Conservation (phyloP, 2,113 vertebrate genomes). For the Lophius piscatorius region DNA sequence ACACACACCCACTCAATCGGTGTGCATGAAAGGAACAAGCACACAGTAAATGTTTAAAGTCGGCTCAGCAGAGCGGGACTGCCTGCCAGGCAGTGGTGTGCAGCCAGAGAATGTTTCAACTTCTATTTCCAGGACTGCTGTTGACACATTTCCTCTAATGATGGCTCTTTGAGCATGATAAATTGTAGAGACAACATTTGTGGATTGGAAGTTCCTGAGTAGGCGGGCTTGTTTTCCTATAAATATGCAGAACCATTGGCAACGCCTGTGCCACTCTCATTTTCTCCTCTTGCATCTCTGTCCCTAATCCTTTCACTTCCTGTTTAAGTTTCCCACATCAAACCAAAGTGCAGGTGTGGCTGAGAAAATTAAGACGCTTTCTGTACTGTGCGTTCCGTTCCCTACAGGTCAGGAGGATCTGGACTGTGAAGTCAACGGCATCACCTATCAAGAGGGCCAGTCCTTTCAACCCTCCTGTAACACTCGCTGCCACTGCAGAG, state of each 20-base stretch:
- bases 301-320: conserved; percentile 12
- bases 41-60: conserved; percentile 42
- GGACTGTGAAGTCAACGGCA: conserved; percentile 87
- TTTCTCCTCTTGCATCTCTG: not conserved
- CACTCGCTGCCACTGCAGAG: conserved; percentile 84
- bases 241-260: conserved; percentile 26
- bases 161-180: conserved; percentile 33
- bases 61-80: conserved; percentile 3
- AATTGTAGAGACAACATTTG: conserved; percentile 44
- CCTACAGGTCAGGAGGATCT: conserved; percentile 82
- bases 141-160: conserved; percentile 43
- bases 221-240: conserved; percentile 36
- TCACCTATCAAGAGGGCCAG: conserved; percentile 85
- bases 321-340: conserved; percentile 24
- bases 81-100: conserved; percentile 2
- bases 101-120: conserved; percentile 24
- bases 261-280: conserved; percentile 28
- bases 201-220: conserved; percentile 28
- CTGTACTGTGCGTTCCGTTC: conserved; percentile 32
- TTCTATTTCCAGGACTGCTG: conserved; percentile 42
- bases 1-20: not conserved
- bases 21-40: conserved; percentile 11
- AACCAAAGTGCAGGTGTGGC: not conserved
- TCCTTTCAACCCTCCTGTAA: conserved; percentile 91
- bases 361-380: not conserved